Evolutionary conservation across 2,113 vertebrate genomes (phyloP).

Genomic region (Mobula hypostoma): DNA sequence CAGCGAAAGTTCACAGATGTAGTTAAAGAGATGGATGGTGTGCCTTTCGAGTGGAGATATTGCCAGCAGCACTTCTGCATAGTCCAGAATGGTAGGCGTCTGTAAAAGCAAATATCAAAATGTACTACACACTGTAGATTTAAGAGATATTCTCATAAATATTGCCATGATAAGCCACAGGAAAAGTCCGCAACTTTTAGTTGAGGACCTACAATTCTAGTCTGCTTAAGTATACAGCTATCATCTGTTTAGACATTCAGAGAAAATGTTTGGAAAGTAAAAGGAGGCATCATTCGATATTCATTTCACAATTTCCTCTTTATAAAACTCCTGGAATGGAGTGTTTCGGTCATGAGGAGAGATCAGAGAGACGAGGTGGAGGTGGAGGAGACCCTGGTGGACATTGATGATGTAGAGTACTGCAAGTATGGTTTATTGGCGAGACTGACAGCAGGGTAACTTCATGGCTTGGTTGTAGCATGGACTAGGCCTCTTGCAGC

Average conservation of each 20-base stretch:
- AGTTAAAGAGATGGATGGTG: constrained; percentile 76
- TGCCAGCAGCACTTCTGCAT: constrained; percentile 76
- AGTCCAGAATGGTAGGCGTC: constrained; percentile 84
- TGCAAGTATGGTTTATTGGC: no score
- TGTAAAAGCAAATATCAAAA: constrained; percentile 44
- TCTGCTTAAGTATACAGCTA: neutral
- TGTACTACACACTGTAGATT: neutral
- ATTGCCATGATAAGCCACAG: neutral
- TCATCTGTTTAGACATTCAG: neutral
- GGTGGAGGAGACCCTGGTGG: no score
- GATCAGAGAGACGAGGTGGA: no score
- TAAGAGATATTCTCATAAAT: neutral
- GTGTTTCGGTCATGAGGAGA: no score
- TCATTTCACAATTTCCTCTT: neutral
- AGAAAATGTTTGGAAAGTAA: neutral
- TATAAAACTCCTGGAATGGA: neutral
- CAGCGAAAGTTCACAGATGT: constrained; percentile 87
- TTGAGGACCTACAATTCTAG: neutral
- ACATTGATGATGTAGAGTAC: no score
- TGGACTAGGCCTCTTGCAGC: no score
- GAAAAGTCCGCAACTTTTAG: neutral
- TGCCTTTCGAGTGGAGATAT: constrained; percentile 63
- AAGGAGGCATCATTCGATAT: neutral
- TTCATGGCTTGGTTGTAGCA: no score
- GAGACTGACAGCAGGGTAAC: no score